Base-by-base conservation (phyloP, 2,797 vertebrate genomes). In the Hippopotamyrus pictus region DNA sequence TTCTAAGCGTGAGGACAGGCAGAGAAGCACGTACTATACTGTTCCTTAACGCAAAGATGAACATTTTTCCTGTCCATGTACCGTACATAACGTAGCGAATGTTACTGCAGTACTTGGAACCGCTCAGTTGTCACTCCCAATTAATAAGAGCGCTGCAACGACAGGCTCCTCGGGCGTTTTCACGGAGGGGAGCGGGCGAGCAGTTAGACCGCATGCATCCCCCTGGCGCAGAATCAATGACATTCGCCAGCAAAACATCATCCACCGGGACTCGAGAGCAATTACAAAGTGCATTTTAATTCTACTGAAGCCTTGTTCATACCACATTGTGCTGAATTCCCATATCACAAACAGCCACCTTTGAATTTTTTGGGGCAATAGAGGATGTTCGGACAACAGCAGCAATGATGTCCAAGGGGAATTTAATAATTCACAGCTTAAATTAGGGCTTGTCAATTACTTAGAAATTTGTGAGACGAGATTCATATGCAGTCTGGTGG, bases 271-370 rank as follows among this genome's bases (percentile, higher is more conserved):
- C 53, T 48, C 48, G 73, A 19, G 17, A 65, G 54, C 46, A 73
- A 73, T 69, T 86, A 79, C 89, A 59, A 83, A 79, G 25, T 51
- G 62, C 5, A 51, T 62, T 89, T 79, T 82, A 83, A 54, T 88
- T 79, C 50, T 76, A 29, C 88, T 37, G n/a, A 88, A 88, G 59
- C 29, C 69, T 51, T 76, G 29, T 37, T 76, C 73, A 41, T 44
- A 3, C 17, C 73, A 79, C 37, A 79, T 7, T 79, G 37, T 44
- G 37, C 73, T 79, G 73, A n/a, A 79, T 79, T 79, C 73, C 73
- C 7, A 17, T 44, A 41, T 79, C 41, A 46, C 17, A 79, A 44
- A 79, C 73, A 79, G 73, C 73, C 19, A 79, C 73, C 41, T 41
- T 79, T 79, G 37, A 79, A 79, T 79, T n/a, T 44, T 73, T 46